phyloP scores from a whole-genome alignment of 1,140 invertebrate genomes.

The Sitobion miscanthi region DNA sequence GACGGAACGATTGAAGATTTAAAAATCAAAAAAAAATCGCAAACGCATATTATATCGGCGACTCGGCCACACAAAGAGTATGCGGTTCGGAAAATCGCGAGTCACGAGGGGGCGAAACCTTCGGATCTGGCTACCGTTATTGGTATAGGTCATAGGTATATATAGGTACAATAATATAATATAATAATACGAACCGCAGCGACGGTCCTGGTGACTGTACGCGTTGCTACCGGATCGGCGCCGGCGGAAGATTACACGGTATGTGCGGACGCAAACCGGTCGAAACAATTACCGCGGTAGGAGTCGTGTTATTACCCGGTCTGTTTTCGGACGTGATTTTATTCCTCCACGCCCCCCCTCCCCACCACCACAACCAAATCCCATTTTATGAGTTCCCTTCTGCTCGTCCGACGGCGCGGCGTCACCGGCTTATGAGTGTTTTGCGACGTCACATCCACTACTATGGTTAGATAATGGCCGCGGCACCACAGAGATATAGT shows the following conservation, averaged over 20 bases:
- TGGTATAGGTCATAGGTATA: not conserved
- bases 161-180: not conserved
- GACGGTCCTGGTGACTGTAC: not conserved
- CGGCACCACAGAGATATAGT: no score
- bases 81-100: not conserved
- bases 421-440: not conserved
- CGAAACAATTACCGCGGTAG: constrained; percentile 31
- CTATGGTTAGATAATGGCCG: not conserved
- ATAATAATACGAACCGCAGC: not conserved
- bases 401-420: not conserved
- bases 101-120: not conserved
- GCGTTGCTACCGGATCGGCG: not conserved
- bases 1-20: not conserved
- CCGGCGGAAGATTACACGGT: not conserved
- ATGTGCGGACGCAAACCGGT: constrained; percentile 18
- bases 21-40: not conserved
- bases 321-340: not conserved
- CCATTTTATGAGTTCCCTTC: not conserved
- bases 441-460: not conserved
- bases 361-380: not conserved
- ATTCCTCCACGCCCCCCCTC: no score
- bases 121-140: constrained; percentile 15
- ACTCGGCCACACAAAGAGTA: not conserved
- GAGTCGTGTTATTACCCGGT: not conserved
- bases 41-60: not conserved